Base-by-base conservation (phyloP, 2,888 invertebrate species). In the Noctua pronuba region DNA sequence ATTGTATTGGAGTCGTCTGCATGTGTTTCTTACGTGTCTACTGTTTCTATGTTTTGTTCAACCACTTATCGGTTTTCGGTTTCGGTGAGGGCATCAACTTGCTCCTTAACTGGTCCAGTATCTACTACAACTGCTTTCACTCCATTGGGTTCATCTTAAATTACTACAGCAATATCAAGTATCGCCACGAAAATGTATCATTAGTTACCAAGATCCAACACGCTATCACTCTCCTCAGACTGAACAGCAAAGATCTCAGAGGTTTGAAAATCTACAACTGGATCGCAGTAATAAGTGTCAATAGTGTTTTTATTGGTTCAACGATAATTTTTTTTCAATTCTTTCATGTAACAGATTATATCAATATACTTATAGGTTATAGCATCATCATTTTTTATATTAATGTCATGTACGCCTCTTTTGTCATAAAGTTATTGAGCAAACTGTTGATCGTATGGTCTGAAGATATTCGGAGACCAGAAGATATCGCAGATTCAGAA, bases 351-450 rank as follows among this genome's bases (percentile, higher is more conserved):
- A 4, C 71, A 0, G 16, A 16, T 44, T 62, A 3, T 41, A 5
- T n/a, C 0, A 35, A n/a, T 10, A 2, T n/a, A 2, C 0, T 73
- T 35, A 55, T 52, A 28, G 1, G 11, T 35, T 67, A 64, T 21
- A 10, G 1, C 13, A 0, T 4, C 8, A 18, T 67, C 0, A 67
- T 73, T 46, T 78, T 83, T 73, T 70, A 82, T 67, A 55, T 67
- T 13, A 83, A 78, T 71, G n/a, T 74, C 24, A 24, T 78, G 24
- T 78, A 82, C 4, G 55, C 84, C 18, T 66, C 73, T 8, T 78
- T 62, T 44, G 1, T 67, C 2, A 49, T 79, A 35, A 82, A 70
- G 28, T 21, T 82, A 8, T 49, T 82, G 16, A 8, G 21, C 7
- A 44, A 62, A 21, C 11, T 67, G 1, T 58, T 83, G 16, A 24